Evolutionary conservation across 2,888 invertebrate species (phyloP).

Genomic region (Megastigmus dorsalis): DNA sequence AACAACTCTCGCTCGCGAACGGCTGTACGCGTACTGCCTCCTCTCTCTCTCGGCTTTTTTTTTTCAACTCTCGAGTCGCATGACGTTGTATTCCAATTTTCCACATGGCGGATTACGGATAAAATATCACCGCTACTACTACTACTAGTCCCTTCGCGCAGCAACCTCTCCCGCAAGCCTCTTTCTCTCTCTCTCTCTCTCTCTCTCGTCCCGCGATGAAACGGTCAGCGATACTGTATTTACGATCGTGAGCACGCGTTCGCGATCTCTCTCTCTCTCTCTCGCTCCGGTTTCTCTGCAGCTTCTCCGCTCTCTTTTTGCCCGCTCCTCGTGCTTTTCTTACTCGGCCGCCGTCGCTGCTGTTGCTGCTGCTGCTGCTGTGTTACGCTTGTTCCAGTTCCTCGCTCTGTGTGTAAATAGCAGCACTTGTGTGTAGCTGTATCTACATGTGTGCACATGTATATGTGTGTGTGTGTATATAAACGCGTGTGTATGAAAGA

Average conservation of each 20-base stretch:
- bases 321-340: too few relatives aligned
- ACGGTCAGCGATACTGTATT: conserved; percentile 46
- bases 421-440: too few relatives aligned
- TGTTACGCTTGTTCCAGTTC: not conserved
- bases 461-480: too few relatives aligned
- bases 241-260: conserved; percentile 18
- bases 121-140: conserved; percentile 42
- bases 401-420: too few relatives aligned
- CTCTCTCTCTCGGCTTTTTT: not conserved
- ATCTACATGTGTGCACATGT: too few relatives aligned
- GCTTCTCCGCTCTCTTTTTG: not conserved
- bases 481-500: too few relatives aligned
- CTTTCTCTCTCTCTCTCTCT: too few relatives aligned
- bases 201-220: too few relatives aligned
- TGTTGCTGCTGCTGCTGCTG: too few relatives aligned
- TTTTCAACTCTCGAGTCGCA: not conserved
- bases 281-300: not conserved
- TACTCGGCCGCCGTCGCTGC: too few relatives aligned
- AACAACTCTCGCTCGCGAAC: not conserved
- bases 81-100: conserved; percentile 55
- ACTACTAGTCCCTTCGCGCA: not conserved
- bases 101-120: conserved; percentile 49
- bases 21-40: not conserved
- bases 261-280: not conserved
- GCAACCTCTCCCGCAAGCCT: too few relatives aligned